Percentiles rank a stretch among this genome's conserved stretches.
Conservation (phyloP, 2,888 invertebrate species). For the Zele albiditarsus region DNA sequence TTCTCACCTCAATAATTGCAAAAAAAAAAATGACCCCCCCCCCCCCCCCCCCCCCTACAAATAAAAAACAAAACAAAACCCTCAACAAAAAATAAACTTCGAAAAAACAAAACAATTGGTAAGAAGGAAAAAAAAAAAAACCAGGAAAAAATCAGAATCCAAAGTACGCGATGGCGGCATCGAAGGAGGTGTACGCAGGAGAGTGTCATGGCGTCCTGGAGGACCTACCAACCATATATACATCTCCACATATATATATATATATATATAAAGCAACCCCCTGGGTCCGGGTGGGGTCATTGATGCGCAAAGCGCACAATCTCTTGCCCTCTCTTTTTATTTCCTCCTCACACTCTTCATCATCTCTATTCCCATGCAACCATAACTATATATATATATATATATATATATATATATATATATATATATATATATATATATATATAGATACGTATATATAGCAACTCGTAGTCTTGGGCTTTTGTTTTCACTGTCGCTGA, state of each 20-base stretch:
- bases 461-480: conserved; percentile 11
- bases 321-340: conserved; percentile 47
- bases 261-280: conserved; percentile 30
- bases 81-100: neutral
- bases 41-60: too few species aligned
- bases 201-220: conserved; percentile 48
- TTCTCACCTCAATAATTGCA: too few species aligned
- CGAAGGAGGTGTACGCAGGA: conserved; percentile 32
- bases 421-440: neutral
- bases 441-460: neutral
- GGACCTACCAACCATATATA: neutral
- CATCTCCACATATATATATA: neutral
- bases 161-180: conserved; percentile 20
- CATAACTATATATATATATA: neutral
- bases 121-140: neutral
- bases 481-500: conserved; percentile 36
- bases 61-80: neutral
- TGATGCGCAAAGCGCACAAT: conserved; percentile 53
- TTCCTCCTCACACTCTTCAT: conserved; percentile 12
- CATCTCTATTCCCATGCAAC: neutral
- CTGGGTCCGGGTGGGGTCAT: conserved; percentile 25
- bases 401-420: neutral
- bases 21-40: too few species aligned
- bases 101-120: neutral
- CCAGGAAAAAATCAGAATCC: neutral